Conservation (phyloP, 1,140 invertebrate species). For the Oedothorax gibbosus region DNA sequence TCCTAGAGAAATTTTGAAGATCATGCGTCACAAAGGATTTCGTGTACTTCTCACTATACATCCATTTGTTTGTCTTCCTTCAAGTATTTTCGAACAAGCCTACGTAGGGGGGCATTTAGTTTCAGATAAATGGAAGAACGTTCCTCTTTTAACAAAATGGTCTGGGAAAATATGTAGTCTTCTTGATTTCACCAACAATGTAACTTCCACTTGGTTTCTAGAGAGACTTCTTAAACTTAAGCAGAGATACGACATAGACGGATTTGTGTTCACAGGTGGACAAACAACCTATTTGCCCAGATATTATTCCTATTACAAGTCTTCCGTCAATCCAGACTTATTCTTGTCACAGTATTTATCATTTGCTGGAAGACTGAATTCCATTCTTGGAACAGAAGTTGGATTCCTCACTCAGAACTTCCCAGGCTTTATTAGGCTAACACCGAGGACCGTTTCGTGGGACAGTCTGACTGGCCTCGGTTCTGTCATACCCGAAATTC, state of each 20-base stretch:
- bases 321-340: conserved; percentile 81
- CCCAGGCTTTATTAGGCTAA: conserved; percentile 87
- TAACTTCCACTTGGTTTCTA: conserved; percentile 82
- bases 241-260: conserved; percentile 82
- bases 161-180: conserved; percentile 71
- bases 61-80: conserved; percentile 71
- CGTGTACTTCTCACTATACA: conserved; percentile 85
- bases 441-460: conserved; percentile 90
- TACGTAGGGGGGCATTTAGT: conserved; percentile 10
- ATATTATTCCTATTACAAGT: conserved; percentile 79
- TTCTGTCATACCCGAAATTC: conserved; percentile 84
- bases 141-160: conserved; percentile 62
- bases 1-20: conserved; percentile 81
- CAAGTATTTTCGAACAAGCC: conserved; percentile 28
- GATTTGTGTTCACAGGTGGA: conserved; percentile 91
- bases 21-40: conserved; percentile 83
- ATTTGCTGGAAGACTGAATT: conserved; percentile 70
- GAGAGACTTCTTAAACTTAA: conserved; percentile 79
- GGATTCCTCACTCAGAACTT: conserved; percentile 83
- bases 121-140: conserved; percentile 45
- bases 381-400: conserved; percentile 84
- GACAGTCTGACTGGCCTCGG: conserved; percentile 77
- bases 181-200: conserved; percentile 85
- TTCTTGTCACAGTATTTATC: conserved; percentile 77
- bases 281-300: conserved; percentile 88